phyloP scores from a whole-genome alignment of 2,888 invertebrate genomes.

The Teleogryllus oceanicus region DNA sequence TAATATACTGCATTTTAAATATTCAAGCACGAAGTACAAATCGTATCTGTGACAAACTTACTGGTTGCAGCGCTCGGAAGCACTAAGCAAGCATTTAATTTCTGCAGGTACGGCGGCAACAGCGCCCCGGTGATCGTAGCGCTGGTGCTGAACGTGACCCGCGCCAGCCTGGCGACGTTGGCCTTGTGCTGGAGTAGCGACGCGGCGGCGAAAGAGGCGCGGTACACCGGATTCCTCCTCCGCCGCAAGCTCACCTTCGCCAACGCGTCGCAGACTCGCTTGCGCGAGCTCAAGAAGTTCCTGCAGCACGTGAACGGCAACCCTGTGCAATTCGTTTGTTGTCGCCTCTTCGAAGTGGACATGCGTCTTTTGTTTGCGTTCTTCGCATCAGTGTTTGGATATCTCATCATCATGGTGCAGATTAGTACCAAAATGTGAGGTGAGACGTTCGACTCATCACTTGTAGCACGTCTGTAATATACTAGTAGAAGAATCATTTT shows the following conservation, averaged over 20 bases:
- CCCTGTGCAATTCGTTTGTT: background rate
- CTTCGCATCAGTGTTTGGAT: background rate
- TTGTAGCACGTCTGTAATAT: too few species aligned
- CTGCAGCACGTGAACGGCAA: background rate
- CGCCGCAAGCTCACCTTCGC: too few species aligned
- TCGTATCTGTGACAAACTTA: too few species aligned
- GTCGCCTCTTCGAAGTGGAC: background rate
- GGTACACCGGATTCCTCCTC: background rate
- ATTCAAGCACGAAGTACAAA: too few species aligned
- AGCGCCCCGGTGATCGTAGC: background rate
- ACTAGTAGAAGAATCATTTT: too few species aligned
- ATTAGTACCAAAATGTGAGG: background rate
- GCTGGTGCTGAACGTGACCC: background rate
- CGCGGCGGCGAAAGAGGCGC: background rate
- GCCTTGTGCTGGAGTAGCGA: background rate
- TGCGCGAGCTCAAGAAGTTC: background rate
- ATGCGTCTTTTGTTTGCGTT: background rate
- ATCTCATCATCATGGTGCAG: background rate
- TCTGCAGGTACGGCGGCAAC: background rate
- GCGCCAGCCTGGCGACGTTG: background rate
- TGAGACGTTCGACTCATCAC: too few species aligned
- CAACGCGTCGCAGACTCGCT: background rate
- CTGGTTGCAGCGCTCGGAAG: too few species aligned
- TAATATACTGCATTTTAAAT: too few species aligned
- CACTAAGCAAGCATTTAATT: too few species aligned